These are phyloP conservation scores for Apis mellifera DNA, from an alignment of 1,140 invertebrate species.

Conservation along the genomic window Amel_HAv3.1 CM009936.2:13698501-13699000, in stretches of 20 bases:
- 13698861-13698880: constrained; percentile 73
- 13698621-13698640: neutral
- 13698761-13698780: neutral
- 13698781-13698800: neutral
- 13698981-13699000: neutral
- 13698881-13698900: constrained; percentile 76
- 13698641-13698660: neutral
- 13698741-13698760: constrained; percentile 13
- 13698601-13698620: constrained; percentile 37
- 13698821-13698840: constrained; percentile 63
- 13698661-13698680: constrained; percentile 1
- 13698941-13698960: constrained; percentile 36
- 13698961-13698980: no score
- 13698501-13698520: neutral
- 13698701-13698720: constrained; percentile 12
- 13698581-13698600: constrained; percentile 14
- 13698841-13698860: constrained; percentile 64
- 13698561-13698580: constrained; percentile 2
- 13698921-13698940: constrained; percentile 63
- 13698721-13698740: constrained; percentile 36
- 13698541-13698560: neutral
- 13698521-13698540: neutral
- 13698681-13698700: neutral
- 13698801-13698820: constrained; percentile 9
- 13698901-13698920: constrained; percentile 65